Conservation (phyloP, 2,888 invertebrate species). For the Prosopocoilus inquinatus region DNA sequence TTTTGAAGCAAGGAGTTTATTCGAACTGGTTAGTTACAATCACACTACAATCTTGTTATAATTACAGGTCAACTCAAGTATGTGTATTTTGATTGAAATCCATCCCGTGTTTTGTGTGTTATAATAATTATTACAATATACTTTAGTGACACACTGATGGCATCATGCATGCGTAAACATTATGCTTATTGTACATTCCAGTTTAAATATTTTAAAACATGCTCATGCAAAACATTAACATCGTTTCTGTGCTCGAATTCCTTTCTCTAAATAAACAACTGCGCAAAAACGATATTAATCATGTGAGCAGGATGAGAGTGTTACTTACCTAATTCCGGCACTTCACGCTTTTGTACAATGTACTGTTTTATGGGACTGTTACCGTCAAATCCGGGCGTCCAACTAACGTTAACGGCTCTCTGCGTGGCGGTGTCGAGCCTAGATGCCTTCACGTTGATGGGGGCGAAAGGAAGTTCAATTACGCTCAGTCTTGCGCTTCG, state of each 20-base stretch:
- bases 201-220: conserved; percentile 18
- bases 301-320: conserved; percentile 38
- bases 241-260: conserved; percentile 20
- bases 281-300: background rate
- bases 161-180: too few species aligned
- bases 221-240: conserved; percentile 29
- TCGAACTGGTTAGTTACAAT: too few species aligned
- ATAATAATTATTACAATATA: too few species aligned
- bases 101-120: too few species aligned
- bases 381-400: conserved; percentile 96
- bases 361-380: conserved; percentile 93
- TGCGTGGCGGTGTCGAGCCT: conserved; percentile 65
- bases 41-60: too few species aligned
- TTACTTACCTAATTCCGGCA: conserved; percentile 77
- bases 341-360: conserved; percentile 86
- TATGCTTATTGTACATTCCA: background rate
- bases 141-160: background rate
- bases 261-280: background rate
- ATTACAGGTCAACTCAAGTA: too few species aligned
- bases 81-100: too few species aligned
- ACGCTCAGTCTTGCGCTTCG: conserved; percentile 80
- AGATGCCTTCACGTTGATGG: conserved; percentile 79
- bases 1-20: too few species aligned
- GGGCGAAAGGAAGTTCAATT: conserved; percentile 93
- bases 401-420: conserved; percentile 84